A percentile compares a stretch with the other conserved stretches of the same genome.
phyloP scores from a whole-genome alignment of 1,140 invertebrate genomes.

The Dryas iulia region DNA sequence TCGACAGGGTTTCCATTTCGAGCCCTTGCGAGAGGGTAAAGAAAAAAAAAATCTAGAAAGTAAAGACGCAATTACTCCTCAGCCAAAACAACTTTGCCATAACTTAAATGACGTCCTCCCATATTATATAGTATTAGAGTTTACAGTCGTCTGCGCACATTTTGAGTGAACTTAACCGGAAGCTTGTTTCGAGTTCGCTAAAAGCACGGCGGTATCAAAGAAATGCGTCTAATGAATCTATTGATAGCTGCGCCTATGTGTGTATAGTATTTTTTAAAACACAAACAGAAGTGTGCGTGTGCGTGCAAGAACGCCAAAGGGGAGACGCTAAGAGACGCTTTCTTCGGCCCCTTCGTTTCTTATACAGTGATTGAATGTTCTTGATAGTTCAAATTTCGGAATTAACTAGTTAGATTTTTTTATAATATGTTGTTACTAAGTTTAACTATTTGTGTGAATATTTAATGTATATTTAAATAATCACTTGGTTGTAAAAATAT shows the following conservation, averaged over 20 bases:
- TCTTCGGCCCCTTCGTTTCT: constrained; percentile 74
- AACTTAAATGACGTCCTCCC: constrained; percentile 3
- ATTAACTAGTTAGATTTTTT: not conserved
- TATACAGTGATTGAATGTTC: constrained; percentile 42
- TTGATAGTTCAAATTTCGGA: constrained; percentile 41
- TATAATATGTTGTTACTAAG: not conserved
- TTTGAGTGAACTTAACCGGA: constrained; percentile 15
- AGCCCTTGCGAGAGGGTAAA: constrained; percentile 55
- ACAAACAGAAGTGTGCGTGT: constrained; percentile 61
- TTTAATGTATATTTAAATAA: too few species aligned
- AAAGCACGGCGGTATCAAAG: constrained; percentile 74
- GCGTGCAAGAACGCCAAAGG: constrained; percentile 73
- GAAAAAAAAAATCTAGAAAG: constrained; percentile 67
- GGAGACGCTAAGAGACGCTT: constrained; percentile 74
- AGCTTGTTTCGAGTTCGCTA: constrained; percentile 53
- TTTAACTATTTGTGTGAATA: too few species aligned
- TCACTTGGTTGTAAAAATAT: too few species aligned
- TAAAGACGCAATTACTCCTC: constrained; percentile 75
- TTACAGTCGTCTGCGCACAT: constrained; percentile 34
- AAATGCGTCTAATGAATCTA: constrained; percentile 78
- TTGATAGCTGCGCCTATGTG: constrained; percentile 69
- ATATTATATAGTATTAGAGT: constrained; percentile 31
- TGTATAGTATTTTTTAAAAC: constrained; percentile 72
- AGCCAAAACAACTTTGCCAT: constrained; percentile 40
- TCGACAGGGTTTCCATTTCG: constrained; percentile 46